These are phyloP conservation scores for Drosophila barbarae DNA, from an alignment of 2,888 invertebrate species.

Conservation along the genomic window DNA sequence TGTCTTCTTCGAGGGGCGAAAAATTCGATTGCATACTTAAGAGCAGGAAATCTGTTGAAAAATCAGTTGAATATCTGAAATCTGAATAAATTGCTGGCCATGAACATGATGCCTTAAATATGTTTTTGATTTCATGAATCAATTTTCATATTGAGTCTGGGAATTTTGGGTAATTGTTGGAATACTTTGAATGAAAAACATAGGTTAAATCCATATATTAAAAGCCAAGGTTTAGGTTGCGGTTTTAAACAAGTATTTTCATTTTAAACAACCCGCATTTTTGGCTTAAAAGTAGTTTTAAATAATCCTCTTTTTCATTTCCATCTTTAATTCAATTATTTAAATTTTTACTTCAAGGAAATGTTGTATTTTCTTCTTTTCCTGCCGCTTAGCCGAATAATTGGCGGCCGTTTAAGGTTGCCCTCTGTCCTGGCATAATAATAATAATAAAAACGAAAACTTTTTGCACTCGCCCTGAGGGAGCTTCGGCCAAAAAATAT, in stretches of 20 bases:
- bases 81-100: conserved; percentile 9
- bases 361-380: conserved; percentile 2
- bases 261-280: too few relatives aligned
- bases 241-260: background rate
- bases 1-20: background rate
- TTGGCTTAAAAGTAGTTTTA: background rate
- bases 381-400: conserved; percentile 20
- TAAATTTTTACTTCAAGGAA: background rate
- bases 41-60: conserved; percentile 3
- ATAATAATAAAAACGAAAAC: conserved; percentile 17
- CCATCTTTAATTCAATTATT: background rate
- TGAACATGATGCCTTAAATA: conserved; percentile 12
- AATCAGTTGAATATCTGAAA: conserved; percentile 11
- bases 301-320: background rate
- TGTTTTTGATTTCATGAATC: conserved; percentile 17
- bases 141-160: background rate
- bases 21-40: conserved; percentile 10
- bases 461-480: conserved; percentile 27
- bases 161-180: background rate
- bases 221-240: background rate
- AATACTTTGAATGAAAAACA: background rate
- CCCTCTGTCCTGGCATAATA: conserved; percentile 17
- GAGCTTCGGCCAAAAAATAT: conserved; percentile 1
- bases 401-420: conserved; percentile 36
- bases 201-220: background rate